Base-by-base conservation (phyloP, 2,113 vertebrate genomes). In the Uropsilus gracilis region DNA sequence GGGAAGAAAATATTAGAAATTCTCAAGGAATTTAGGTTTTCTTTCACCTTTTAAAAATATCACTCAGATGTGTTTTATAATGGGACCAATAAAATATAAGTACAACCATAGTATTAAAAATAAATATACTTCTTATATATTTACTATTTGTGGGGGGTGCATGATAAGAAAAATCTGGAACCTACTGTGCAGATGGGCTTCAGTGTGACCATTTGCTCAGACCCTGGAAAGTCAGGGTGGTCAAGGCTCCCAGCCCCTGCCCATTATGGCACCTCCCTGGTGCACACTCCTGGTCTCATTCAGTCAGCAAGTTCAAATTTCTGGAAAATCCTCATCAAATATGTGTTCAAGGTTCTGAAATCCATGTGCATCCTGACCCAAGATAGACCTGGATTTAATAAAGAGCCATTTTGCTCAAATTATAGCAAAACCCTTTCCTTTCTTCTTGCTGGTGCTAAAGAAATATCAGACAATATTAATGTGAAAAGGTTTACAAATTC, bases 351-450 rank as follows among this genome's bases (percentile, higher is more conserved):
- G 2, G 2, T 68, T 53, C 44, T 85, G 57, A 46, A 66, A 44
- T 10, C 71, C 6, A 42, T 32, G n/a, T 28, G 17, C 18, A 16
- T 8, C 42, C 28, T 39, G 30, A 57, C 26, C n/a, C 18, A 53
- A 64, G 39, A 37, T 44, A 39, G n/a, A 88, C 9, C 18, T 53
- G 59, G 34, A 16, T 26, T 89, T 83, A 57, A 18, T 11, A 8
- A 93, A 85, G 30, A 68, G 48, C 14, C 39, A 30, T 75, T 88
- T 55, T 75, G 44, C 69, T 78, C 66, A 76, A 59, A 72, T 77
- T 37, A 80, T 2, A 83, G 17, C 20, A 46, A 90, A 84, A 34
- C 4, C 10, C 55, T 39, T 71, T 53, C 48, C 30, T 64, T 39
- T 87, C 34, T 42, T 66, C 34, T 86, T 34, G 57, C n/a, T 83